These are phyloP conservation scores for Limenitis camilla DNA, from an alignment of 2,888 invertebrate genomes.

Conservation along the genomic window DNA sequence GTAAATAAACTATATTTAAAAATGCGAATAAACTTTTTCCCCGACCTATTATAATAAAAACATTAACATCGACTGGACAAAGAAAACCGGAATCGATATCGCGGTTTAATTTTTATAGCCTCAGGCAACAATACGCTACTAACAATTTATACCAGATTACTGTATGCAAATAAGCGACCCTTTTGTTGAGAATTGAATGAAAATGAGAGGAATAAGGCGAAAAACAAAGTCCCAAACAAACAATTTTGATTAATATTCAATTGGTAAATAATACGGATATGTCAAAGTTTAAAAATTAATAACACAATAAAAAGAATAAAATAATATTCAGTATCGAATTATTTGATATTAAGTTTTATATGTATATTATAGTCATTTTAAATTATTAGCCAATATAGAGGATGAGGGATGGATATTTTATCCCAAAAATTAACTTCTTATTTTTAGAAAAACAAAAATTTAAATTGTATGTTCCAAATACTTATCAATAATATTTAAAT, in stretches of 20 bases:
- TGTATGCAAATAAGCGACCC: constrained; percentile 12
- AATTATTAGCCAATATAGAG: too few species aligned
- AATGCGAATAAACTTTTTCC: too few species aligned
- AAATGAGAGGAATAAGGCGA: neutral
- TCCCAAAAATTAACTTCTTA: too few species aligned
- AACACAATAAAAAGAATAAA: too few species aligned
- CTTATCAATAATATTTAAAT: too few species aligned
- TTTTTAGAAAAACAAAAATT: too few species aligned
- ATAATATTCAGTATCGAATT: too few species aligned
- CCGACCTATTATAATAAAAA: neutral
- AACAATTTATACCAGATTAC: constrained; percentile 4
- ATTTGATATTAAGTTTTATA: too few species aligned
- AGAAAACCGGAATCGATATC: neutral
- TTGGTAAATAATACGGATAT: neutral
- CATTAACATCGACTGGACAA: neutral
- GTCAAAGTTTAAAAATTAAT: neutral
- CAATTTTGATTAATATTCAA: neutral
- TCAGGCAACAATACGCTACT: constrained; percentile 1
- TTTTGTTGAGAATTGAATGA: constrained; percentile 6
- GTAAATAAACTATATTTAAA: too few species aligned
- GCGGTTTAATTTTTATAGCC: neutral
- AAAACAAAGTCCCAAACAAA: constrained; percentile 1
- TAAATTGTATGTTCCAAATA: too few species aligned
- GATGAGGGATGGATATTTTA: too few species aligned
- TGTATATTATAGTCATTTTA: too few species aligned